Evolutionary conservation across 2,113 vertebrate genomes (phyloP).

Genomic region (Mionectes macconnelli): DNA sequence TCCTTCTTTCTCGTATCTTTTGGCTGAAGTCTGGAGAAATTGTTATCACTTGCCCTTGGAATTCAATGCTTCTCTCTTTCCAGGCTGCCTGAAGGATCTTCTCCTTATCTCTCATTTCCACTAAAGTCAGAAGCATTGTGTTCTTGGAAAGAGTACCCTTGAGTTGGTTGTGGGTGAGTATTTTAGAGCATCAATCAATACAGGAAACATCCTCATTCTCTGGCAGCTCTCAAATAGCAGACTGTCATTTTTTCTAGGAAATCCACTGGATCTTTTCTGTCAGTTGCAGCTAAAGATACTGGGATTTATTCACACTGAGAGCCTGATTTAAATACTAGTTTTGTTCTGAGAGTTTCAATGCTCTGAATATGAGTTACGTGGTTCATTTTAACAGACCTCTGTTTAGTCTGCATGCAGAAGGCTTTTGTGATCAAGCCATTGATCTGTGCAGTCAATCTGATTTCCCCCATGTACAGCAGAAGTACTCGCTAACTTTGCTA

Average conservation of each 20-base stretch:
- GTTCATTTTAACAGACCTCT: neutral
- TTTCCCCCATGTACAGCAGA: neutral
- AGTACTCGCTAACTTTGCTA: slow-evolving; percentile 8
- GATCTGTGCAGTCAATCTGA: slow-evolving; percentile 18
- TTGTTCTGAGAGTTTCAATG: neutral
- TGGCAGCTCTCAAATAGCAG: slow-evolving; percentile 12
- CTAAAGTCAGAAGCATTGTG: slow-evolving; percentile 65
- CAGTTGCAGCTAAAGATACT: neutral
- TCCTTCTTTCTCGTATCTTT: slow-evolving; percentile 46
- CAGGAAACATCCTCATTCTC: slow-evolving; percentile 22
- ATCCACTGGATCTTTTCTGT: slow-evolving; percentile 37
- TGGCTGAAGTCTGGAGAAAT: slow-evolving; percentile 68
- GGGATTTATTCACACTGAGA: neutral
- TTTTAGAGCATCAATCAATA: slow-evolving; percentile 53
- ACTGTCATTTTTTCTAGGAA: slow-evolving; percentile 30
- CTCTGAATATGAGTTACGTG: neutral
- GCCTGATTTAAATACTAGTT: neutral
- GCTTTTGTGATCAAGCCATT: neutral
- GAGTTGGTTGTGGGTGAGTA: slow-evolving; percentile 58
- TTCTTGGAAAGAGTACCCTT: slow-evolving; percentile 63
- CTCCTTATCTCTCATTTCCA: slow-evolving; percentile 68
- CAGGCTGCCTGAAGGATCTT: slow-evolving; percentile 67
- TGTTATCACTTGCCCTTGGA: slow-evolving; percentile 68
- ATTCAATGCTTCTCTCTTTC: slow-evolving; percentile 60
- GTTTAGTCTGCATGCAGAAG: neutral